Evolutionary conservation across 2,113 vertebrate species (phyloP).

Genomic region (Alligator sinensis): DNA sequence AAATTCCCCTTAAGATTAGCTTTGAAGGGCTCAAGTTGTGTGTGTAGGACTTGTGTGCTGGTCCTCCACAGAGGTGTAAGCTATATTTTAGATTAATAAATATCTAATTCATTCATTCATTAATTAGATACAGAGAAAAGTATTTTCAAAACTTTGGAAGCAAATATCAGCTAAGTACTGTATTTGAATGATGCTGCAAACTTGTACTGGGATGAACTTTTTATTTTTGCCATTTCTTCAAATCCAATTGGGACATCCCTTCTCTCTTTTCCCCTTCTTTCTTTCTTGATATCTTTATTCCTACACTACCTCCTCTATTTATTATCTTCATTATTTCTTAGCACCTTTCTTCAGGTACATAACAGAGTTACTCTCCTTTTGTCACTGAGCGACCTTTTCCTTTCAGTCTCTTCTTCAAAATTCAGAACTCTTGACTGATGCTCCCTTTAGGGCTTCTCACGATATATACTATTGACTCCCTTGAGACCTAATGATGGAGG

Average conservation of each 20-base stretch:
- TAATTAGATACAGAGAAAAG: background rate
- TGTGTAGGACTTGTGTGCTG: background rate
- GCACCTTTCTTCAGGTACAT: fast-evolving
- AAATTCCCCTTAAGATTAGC: background rate
- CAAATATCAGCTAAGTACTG: background rate
- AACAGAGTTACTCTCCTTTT: background rate
- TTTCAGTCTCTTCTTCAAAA: background rate
- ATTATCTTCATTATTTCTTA: background rate
- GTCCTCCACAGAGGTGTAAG: background rate
- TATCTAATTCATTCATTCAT: fast-evolving
- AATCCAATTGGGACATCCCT: background rate
- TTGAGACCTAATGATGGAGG: too few relatives aligned
- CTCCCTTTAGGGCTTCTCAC: background rate
- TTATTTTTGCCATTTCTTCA: background rate
- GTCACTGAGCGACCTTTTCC: background rate
- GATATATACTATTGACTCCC: too few relatives aligned
- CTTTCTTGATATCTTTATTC: background rate
- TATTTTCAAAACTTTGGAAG: background rate
- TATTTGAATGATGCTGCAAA: background rate
- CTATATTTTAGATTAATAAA: background rate
- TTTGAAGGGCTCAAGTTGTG: background rate
- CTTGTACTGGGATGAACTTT: background rate
- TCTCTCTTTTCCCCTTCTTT: background rate
- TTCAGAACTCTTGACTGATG: fast-evolving
- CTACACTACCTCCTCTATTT: fast-evolving